Base-by-base conservation (phyloP, 2,113 vertebrate species). In the Nasalis larvatus region DNA sequence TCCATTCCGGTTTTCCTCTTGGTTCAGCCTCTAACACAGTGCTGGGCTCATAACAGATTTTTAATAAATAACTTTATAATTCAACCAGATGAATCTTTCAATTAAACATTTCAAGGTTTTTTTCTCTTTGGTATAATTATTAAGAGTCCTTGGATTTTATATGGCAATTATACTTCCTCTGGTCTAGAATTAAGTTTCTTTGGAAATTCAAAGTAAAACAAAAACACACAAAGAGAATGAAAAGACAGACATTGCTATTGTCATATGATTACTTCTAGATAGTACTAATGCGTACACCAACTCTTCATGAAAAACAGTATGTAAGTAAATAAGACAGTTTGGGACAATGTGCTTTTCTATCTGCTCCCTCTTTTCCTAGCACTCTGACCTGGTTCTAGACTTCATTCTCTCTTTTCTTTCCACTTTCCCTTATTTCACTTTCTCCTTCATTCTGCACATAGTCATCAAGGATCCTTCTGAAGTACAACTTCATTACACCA, bases 171-270 rank as follows among this genome's bases (percentile, higher is more conserved):
- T 71, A 76, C 8, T 96, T 91, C 25, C 90, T 47, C 14, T 58
- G 3, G 1, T 78, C 20, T 90, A 94, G 35, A 77, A 81, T 92
- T 74, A 69, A 71, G 35, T 85, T 87, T 32, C 20, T 76, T 88
- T 95, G 47, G 25, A 86, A 96, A 80, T 89, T 63, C 7, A 87
- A 83, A 87, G 37, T 40, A 94, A 85, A 63, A 89, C 32, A 69
- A 66, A 91, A 37, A 35, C 20, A 40, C 1, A 94, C 4, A 82
- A 69, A 89, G 25, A 37, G 13, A 77, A 49, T 83, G 42, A 80
- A 83, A 80, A 85, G 16, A 40, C 3, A 83, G 13, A 30, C 17
- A 66, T 87, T 54, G 12, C 21, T 45, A 9, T 66, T 68, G 20
- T 11, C 68, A 77, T 8, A 27, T 14, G 42, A 66, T 73, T 83